Percentiles rank a stretch among this genome's conserved stretches.
Conservation (phyloP, 2,888 invertebrate species). For the Sesia bembeciformis region DNA sequence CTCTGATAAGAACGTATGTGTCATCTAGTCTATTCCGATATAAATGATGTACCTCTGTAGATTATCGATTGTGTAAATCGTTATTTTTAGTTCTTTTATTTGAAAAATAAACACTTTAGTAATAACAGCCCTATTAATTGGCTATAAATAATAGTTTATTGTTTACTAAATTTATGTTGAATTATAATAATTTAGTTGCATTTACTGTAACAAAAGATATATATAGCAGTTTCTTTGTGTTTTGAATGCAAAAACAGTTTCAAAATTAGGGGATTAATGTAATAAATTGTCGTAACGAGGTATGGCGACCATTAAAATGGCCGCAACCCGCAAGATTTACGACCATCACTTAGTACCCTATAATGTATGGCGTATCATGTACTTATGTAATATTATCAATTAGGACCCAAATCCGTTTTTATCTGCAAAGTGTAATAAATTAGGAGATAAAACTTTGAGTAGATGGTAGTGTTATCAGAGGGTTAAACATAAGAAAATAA, state of each 20-base stretch:
- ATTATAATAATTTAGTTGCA: no score
- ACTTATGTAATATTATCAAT: neutral
- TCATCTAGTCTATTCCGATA: no score
- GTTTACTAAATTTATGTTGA: no score
- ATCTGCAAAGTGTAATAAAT: neutral
- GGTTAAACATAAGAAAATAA: no score
- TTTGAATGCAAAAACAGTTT: neutral
- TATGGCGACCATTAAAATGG: conserved; percentile 30
- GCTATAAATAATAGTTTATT: no score
- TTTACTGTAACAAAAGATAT: neutral
- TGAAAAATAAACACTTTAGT: no score
- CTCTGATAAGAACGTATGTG: no score
- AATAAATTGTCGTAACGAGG: conserved; percentile 32
- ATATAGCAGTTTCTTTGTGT: neutral
- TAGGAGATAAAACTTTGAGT: neutral
- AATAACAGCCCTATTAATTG: no score
- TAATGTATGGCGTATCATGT: neutral
- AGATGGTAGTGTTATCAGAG: no score
- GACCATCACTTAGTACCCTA: neutral
- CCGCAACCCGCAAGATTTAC: conserved; percentile 22
- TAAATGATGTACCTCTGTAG: no score
- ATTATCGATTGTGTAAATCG: no score
- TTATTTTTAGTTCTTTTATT: no score
- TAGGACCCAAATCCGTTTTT: neutral
- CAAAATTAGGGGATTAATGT: conserved; percentile 22